These are phyloP conservation scores for Caenorhabditis japonica DNA, from an alignment of 2,888 invertebrate genomes.

Conservation along the genomic window DNA sequence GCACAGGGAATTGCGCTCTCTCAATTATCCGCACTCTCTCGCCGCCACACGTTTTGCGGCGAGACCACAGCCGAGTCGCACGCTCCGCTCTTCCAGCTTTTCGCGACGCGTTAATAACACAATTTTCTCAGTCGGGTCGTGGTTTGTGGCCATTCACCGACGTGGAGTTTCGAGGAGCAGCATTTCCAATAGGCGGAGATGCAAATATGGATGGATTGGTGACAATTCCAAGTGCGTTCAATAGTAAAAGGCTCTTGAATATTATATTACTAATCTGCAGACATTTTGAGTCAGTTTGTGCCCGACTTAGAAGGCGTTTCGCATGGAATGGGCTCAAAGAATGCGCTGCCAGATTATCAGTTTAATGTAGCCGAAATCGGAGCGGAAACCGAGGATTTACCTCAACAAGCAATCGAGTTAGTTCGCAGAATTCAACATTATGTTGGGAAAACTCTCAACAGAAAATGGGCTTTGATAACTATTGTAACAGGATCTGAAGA, in stretches of 20 bases:
- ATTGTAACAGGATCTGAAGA: slow-evolving; percentile 74
- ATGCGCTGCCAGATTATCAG: slow-evolving; percentile 68
- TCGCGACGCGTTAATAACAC: no score
- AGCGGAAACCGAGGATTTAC: slow-evolving; percentile 68
- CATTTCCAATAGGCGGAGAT: slow-evolving; percentile 75
- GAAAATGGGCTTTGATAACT: slow-evolving; percentile 69
- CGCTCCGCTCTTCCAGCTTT: not conserved
- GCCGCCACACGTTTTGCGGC: no score
- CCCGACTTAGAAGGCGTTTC: slow-evolving; percentile 68
- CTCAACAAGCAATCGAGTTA: slow-evolving; percentile 67
- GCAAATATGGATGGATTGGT: slow-evolving; percentile 75
- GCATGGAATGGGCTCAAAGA: slow-evolving; percentile 74
- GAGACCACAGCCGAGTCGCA: no score
- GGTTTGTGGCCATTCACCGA: slow-evolving; percentile 72
- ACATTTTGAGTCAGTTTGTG: slow-evolving; percentile 73
- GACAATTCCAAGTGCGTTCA: slow-evolving; percentile 71
- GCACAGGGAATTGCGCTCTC: no score
- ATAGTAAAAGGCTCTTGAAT: not conserved
- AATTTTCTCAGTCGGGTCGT: slow-evolving; percentile 66
- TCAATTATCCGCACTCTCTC: no score
- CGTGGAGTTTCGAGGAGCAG: slow-evolving; percentile 74
- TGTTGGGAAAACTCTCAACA: slow-evolving; percentile 44
- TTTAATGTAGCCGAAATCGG: slow-evolving; percentile 73
- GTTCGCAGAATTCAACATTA: slow-evolving; percentile 61
- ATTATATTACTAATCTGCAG: slow-evolving; percentile 46